Conservation (phyloP, 2,797 vertebrate genomes). For the Coranthus polyacanthus region DNA sequence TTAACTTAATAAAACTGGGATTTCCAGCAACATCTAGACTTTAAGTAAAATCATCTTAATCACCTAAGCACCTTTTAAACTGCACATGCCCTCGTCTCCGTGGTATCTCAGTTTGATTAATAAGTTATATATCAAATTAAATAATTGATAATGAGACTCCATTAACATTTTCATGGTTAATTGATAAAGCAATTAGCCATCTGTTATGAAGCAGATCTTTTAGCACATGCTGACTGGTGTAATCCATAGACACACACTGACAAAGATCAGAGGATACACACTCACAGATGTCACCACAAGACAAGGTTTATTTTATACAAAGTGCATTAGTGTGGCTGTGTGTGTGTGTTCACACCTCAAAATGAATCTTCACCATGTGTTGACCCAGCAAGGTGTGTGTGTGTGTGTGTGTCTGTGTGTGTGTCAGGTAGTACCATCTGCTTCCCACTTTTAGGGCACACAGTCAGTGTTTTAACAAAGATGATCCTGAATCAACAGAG, state of each 20-base stretch:
- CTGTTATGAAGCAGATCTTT: conserved; percentile 61
- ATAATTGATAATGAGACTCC: conserved; percentile 62
- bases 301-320: conserved; percentile 25
- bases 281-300: conserved; percentile 43
- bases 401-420: conserved; percentile 24
- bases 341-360: conserved; percentile 32
- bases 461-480: conserved; percentile 35
- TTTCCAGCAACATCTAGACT: conserved; percentile 3
- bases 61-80: conserved; percentile 5
- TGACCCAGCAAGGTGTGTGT: conserved; percentile 42
- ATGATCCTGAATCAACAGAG: conserved; percentile 47
- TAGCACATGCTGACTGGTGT: conserved; percentile 56
- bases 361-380: conserved; percentile 45
- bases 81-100: conserved; percentile 27
- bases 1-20: background rate
- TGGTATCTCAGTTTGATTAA: conserved; percentile 41
- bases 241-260: conserved; percentile 41
- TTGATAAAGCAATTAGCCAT: conserved; percentile 76
- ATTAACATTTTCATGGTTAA: conserved; percentile 71
- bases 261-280: conserved; percentile 59
- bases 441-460: conserved; percentile 23
- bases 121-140: conserved; percentile 58
- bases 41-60: conserved; percentile 13
- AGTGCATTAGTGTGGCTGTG: conserved; percentile 1
- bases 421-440: conserved; percentile 63